Evolutionary conservation across 2,888 invertebrate genomes (phyloP).

Genomic region (Hypsopygia costalis): DNA sequence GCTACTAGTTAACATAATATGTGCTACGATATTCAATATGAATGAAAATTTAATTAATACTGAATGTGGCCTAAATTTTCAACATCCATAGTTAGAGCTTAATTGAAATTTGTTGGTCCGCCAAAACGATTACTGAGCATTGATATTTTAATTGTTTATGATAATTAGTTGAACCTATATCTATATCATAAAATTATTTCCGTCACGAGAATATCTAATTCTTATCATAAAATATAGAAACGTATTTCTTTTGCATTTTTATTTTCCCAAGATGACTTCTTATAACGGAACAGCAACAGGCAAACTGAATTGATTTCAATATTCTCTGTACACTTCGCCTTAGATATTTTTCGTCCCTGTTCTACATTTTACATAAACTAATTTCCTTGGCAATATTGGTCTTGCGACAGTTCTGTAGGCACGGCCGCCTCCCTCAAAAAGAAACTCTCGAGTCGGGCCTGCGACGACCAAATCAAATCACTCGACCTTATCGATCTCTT

Average conservation of each 20-base stretch:
- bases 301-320: conserved; percentile 68
- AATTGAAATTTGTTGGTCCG: conserved; percentile 53
- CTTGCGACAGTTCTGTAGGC: conserved; percentile 74
- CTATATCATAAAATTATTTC: conserved; percentile 4
- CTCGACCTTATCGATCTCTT: conserved; percentile 71
- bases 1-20: conserved; percentile 15
- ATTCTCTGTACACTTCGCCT: conserved; percentile 66
- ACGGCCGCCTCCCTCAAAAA: conserved; percentile 67
- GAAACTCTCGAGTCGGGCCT: conserved; percentile 63
- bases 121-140: conserved; percentile 43
- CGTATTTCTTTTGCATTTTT: conserved; percentile 35
- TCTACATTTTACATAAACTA: conserved; percentile 80
- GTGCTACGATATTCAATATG: conserved; percentile 25
- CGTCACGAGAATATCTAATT: neutral
- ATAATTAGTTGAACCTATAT: conserved; percentile 25
- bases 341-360: conserved; percentile 72
- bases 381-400: conserved; percentile 79
- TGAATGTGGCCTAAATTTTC: conserved; percentile 46
- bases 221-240: neutral
- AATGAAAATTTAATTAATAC: conserved; percentile 48
- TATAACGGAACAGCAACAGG: conserved; percentile 47
- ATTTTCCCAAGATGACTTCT: conserved; percentile 49
- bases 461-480: conserved; percentile 76
- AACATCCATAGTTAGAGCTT: conserved; percentile 43
- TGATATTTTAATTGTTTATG: conserved; percentile 55